Evolutionary conservation across 2,113 vertebrate genomes (phyloP).

Genomic region (Meles meles): DNA sequence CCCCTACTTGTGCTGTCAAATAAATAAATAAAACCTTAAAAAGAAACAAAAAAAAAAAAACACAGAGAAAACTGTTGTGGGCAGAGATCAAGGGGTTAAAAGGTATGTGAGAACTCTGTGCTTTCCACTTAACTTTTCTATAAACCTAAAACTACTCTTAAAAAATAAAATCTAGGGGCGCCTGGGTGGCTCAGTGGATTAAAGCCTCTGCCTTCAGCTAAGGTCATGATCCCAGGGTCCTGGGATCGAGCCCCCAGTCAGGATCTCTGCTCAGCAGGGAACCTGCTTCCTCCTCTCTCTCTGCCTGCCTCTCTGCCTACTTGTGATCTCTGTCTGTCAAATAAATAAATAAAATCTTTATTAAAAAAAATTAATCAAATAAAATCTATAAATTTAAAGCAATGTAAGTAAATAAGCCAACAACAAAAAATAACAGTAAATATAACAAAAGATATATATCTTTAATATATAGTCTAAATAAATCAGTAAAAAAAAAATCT

Average conservation of each 20-base stretch:
- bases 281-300: too few relatives aligned
- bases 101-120: background rate
- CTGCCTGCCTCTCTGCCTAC: too few relatives aligned
- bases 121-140: background rate
- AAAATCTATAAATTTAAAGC: background rate
- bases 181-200: too few relatives aligned
- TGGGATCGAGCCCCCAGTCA: too few relatives aligned
- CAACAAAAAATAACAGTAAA: background rate
- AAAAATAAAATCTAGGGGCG: background rate
- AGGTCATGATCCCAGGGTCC: too few relatives aligned
- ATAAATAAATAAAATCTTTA: too few relatives aligned
- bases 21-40: background rate
- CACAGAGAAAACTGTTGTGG: background rate
- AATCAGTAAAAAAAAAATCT: background rate
- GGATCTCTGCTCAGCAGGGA: too few relatives aligned
- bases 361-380: background rate
- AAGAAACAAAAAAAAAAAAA: background rate
- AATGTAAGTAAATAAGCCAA: background rate
- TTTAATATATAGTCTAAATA: background rate
- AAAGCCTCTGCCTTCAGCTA: too few relatives aligned
- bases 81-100: background rate
- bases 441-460: background rate
- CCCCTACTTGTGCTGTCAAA: background rate
- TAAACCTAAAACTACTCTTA: background rate
- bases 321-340: too few relatives aligned